Conservation (phyloP, 2,888 invertebrate genomes). For the Microplitis deprimator region DNA sequence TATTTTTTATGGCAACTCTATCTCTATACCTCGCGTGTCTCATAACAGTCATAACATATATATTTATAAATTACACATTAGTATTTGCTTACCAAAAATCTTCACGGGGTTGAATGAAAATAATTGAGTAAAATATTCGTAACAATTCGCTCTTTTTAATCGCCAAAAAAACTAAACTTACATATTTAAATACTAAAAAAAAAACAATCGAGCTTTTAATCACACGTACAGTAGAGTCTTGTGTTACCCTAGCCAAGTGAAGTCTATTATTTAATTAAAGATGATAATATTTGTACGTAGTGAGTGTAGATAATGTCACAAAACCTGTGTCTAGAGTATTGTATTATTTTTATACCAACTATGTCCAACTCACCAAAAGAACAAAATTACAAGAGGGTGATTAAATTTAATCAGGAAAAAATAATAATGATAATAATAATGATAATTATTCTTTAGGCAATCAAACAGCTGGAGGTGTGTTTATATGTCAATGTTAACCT, state of each 20-base stretch:
- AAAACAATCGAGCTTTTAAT: background rate
- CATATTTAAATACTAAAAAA: background rate
- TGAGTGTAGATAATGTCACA: slow-evolving; percentile 29
- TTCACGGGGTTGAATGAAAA: background rate
- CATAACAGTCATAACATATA: background rate
- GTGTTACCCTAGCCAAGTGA: background rate
- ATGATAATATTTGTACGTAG: slow-evolving; percentile 26
- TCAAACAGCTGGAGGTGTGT: slow-evolving; percentile 20
- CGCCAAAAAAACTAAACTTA: background rate
- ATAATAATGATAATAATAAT: slow-evolving; percentile 24
- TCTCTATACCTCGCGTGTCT: slow-evolving; percentile 21
- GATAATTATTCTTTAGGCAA: slow-evolving; percentile 17
- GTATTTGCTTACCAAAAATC: background rate
- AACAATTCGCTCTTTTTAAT: background rate
- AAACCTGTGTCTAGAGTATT: slow-evolving; percentile 39
- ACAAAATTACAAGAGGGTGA: slow-evolving; percentile 7
- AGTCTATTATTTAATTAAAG: slow-evolving; percentile 11
- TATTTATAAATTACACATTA: background rate
- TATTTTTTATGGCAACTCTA: slow-evolving; percentile 12
- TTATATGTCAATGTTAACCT: slow-evolving; percentile 6
- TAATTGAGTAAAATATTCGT: background rate
- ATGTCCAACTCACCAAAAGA: slow-evolving; percentile 31
- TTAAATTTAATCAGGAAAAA: slow-evolving; percentile 6
- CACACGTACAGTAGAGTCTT: background rate
- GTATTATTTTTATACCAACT: slow-evolving; percentile 52